Evolutionary conservation across 2,888 invertebrate genomes (phyloP).

Genomic region (Luperina testacea): DNA sequence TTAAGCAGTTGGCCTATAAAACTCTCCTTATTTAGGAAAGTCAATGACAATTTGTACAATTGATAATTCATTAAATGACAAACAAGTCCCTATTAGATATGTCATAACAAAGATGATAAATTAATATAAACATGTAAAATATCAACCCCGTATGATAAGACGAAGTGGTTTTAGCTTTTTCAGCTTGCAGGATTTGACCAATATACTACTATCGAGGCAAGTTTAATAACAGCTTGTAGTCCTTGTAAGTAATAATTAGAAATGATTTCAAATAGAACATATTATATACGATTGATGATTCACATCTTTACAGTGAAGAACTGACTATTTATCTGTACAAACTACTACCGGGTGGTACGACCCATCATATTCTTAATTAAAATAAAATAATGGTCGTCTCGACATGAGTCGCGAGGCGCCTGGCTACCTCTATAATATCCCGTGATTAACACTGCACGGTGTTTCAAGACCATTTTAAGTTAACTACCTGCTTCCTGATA

Average conservation of each 20-base stretch:
- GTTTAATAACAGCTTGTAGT: not conserved
- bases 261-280: not conserved
- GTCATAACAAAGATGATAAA: not conserved
- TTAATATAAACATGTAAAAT: not conserved
- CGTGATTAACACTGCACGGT: constrained; percentile 70
- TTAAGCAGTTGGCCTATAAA: not conserved
- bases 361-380: constrained; percentile 64
- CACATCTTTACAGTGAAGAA: not conserved
- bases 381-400: constrained; percentile 73
- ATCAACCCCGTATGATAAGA: no score
- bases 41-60: not conserved
- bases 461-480: constrained; percentile 74
- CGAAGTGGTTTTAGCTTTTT: not conserved
- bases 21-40: not conserved
- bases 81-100: not conserved
- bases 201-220: not conserved
- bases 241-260: not conserved
- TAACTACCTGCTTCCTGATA: constrained; percentile 12
- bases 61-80: not conserved
- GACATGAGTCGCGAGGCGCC: constrained; percentile 72
- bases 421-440: constrained; percentile 65
- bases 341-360: not conserved
- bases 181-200: not conserved
- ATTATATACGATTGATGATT: not conserved
- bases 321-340: not conserved